phyloP scores from a whole-genome alignment of 2,888 invertebrate species.

The Eilema depressum region DNA sequence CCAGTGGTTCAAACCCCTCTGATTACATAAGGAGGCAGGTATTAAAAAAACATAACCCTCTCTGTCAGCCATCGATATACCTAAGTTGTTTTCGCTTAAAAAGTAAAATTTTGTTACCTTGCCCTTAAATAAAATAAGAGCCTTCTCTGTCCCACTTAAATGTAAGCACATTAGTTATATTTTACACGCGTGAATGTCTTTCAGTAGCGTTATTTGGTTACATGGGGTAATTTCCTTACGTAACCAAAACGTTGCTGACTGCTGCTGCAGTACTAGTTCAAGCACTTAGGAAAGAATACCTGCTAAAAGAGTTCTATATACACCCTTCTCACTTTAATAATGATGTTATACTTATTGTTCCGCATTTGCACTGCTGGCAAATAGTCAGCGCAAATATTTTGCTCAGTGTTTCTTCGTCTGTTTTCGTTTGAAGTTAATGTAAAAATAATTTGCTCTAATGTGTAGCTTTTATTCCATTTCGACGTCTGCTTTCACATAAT shows the following conservation, averaged over 20 bases:
- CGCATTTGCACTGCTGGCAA: background rate
- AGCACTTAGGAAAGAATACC: background rate
- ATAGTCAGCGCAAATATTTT: background rate
- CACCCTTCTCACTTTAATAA: background rate
- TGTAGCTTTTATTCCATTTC: constrained; percentile 13
- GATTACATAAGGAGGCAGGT: too few species aligned
- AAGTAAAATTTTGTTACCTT: too few species aligned
- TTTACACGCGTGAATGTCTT: too few species aligned
- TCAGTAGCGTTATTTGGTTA: too few species aligned
- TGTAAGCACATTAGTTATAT: too few species aligned
- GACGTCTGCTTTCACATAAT: constrained; percentile 15
- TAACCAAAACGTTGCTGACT: background rate
- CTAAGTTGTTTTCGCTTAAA: too few species aligned
- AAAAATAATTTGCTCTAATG: constrained; percentile 19
- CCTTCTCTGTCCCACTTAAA: too few species aligned
- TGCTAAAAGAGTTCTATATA: background rate
- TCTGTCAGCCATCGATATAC: too few species aligned
- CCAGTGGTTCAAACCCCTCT: too few species aligned
- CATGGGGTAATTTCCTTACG: too few species aligned
- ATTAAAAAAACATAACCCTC: too few species aligned
- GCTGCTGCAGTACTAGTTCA: background rate
- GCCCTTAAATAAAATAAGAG: too few species aligned
- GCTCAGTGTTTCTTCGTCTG: background rate
- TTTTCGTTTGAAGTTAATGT: constrained; percentile 6
- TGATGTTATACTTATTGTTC: background rate